phyloP scores from a whole-genome alignment of 2,113 vertebrate genomes.

The Martes martes region DNA sequence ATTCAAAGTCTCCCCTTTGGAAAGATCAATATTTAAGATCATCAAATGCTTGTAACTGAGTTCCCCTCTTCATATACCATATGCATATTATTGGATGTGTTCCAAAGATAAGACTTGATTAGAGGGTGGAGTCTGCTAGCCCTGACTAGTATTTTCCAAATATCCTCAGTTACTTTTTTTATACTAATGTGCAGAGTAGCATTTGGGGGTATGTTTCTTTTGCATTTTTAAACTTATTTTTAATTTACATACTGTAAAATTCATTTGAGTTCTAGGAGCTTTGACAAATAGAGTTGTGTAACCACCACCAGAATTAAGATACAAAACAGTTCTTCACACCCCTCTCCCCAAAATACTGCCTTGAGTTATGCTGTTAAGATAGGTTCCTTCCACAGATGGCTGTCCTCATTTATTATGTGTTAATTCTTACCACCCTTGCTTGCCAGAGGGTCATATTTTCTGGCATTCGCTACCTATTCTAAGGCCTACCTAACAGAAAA shows the following conservation, averaged over 20 bases:
- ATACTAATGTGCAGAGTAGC: not conserved
- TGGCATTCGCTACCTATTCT: not conserved
- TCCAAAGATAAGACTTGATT: not conserved
- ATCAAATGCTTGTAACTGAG: not conserved
- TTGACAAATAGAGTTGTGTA: not conserved
- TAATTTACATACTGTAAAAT: not conserved
- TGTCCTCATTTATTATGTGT: not conserved
- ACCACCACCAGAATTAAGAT: not conserved
- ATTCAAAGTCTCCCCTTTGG: not conserved
- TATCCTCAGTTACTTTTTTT: not conserved
- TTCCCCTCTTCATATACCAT: not conserved
- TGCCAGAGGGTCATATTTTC: not conserved
- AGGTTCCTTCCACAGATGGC: not conserved
- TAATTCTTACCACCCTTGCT: not conserved
- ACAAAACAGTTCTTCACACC: not conserved
- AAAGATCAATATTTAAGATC: not conserved
- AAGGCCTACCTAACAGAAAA: not conserved
- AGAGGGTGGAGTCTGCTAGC: not conserved
- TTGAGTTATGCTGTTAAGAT: conserved; percentile 31
- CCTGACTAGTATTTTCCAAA: conserved; percentile 3
- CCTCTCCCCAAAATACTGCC: not conserved
- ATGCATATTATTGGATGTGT: not conserved
- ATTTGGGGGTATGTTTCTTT: not conserved
- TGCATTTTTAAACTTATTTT: conserved; percentile 26
- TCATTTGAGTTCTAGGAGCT: not conserved